These are phyloP conservation scores for Dendroctonus valens DNA, from an alignment of 1,140 invertebrate species.

Conservation along the genomic window DNA sequence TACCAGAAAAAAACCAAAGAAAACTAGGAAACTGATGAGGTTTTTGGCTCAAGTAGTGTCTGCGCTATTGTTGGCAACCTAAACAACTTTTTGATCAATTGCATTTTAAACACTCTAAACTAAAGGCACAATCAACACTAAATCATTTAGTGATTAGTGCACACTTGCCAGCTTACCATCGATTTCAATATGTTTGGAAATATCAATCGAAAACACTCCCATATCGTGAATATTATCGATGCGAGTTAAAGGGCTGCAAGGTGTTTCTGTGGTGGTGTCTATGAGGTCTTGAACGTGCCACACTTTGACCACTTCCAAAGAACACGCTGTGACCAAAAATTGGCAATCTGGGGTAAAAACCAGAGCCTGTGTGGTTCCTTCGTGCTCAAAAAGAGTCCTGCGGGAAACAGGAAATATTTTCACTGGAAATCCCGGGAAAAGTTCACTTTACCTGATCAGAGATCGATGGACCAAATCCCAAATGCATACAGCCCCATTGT, in stretches of 20 bases:
- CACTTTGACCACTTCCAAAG: conserved; percentile 63
- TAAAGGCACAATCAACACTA: too few relatives aligned
- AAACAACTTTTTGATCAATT: background rate
- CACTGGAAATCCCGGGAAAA: background rate
- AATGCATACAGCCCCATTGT: conserved; percentile 71
- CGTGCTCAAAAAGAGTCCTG: conserved; percentile 65
- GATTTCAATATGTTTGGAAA: conserved; percentile 51
- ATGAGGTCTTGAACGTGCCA: conserved; percentile 59
- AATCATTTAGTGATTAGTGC: too few relatives aligned
- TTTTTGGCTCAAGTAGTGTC: too few relatives aligned
- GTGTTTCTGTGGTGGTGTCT: conserved; percentile 49
- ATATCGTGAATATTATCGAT: conserved; percentile 72
- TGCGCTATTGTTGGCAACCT: background rate
- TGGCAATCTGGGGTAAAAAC: conserved; percentile 67
- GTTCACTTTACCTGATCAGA: conserved; percentile 58
- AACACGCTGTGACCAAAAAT: conserved; percentile 66
- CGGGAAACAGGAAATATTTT: background rate
- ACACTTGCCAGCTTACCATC: conserved; percentile 51
- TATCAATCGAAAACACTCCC: conserved; percentile 67
- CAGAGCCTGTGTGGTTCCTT: conserved; percentile 63
- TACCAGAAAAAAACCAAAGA: background rate
- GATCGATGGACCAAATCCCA: conserved; percentile 68
- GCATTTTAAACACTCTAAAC: too few relatives aligned
- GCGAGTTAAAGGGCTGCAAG: conserved; percentile 48
- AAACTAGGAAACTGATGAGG: background rate